Evolutionary conservation across 2,797 vertebrate species (phyloP).

Genomic region (Coluber constrictor): DNA sequence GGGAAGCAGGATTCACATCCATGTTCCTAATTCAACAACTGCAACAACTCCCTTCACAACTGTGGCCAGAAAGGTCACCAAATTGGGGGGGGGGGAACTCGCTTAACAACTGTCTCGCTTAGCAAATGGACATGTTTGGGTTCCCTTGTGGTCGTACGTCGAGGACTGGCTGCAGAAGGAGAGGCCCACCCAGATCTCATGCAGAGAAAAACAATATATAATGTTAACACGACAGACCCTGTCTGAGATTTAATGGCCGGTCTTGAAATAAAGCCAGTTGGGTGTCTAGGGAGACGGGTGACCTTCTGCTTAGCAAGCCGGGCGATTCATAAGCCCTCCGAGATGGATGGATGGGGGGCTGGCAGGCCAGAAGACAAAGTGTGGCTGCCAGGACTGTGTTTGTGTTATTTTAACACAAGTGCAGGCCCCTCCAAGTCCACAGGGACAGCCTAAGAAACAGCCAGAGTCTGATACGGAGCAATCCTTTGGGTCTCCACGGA

Average conservation of each 20-base stretch:
- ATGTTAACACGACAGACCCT: background rate
- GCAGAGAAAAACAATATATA: background rate
- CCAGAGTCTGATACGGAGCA: background rate
- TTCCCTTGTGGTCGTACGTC: background rate
- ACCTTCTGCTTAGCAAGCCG: background rate
- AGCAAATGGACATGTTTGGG: background rate
- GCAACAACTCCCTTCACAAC: too few relatives aligned
- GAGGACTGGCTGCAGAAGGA: background rate
- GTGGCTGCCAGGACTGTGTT: background rate
- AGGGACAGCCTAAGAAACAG: background rate
- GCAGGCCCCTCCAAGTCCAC: background rate
- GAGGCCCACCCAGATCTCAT: background rate
- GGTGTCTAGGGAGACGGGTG: background rate
- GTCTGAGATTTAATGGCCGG: background rate
- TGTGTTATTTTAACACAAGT: background rate
- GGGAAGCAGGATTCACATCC: background rate
- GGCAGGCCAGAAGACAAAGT: background rate
- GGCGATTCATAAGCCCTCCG: background rate
- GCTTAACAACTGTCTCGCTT: background rate
- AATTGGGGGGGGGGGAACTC: background rate
- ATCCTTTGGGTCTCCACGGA: background rate
- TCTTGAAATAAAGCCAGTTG: background rate
- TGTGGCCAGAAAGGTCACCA: accelerated
- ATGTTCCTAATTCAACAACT: background rate
- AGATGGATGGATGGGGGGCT: background rate